Evolutionary conservation across 2,113 vertebrate species (phyloP), one percentile per base, ranked within the genome.

Genomic region (Anolis carolinensis): DNA sequence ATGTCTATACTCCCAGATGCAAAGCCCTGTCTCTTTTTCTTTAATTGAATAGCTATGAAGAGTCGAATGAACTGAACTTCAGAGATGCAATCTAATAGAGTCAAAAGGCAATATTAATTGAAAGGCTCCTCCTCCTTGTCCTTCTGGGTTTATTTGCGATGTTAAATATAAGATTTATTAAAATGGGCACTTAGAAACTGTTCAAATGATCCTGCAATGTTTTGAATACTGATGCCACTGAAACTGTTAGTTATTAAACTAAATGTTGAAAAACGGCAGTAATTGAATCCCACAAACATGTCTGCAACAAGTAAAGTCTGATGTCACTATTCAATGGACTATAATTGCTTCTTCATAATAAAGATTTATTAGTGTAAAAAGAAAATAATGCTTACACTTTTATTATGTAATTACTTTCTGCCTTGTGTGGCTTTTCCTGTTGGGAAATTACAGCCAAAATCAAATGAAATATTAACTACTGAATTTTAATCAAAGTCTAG

Each of bases 21-120:
- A 87, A 88, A 71, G 6, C 9, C 27, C 11, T 25, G 7, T 89
- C 87, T 77, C 88, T 89, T 81, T 82, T 55, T 36, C 48, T 82
- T 59, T 59, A 36, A 70, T 78, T 84, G 83, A 90, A 4, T 30
- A 83, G 13, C 55, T 72, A 72, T 67, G 11, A 81, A 88, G 44
- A 85, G 90, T 88, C 25, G 71, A 73, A 92, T 78, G 13, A 86
- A 79, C 6, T 81, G 9, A 90, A 30, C 39, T 83, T 83, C 79
- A 87, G 18, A 71, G 48, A 55, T 70, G 5, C 3, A 78, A 90
- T 85, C 48, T 70, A 6, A 44, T 82, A 0, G 85, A 88, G 81
- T 76, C 75, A 89, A 85, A 75, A 92, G 55, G 86, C 27, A 32
- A 78, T 76, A 1, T 1, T 86, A 85, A 83, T 79, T 80, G 21